Evolutionary conservation across 35 echinoderm and acorn worm species (phyloP).

Genomic region (Heliocidaris tuberculata): DNA sequence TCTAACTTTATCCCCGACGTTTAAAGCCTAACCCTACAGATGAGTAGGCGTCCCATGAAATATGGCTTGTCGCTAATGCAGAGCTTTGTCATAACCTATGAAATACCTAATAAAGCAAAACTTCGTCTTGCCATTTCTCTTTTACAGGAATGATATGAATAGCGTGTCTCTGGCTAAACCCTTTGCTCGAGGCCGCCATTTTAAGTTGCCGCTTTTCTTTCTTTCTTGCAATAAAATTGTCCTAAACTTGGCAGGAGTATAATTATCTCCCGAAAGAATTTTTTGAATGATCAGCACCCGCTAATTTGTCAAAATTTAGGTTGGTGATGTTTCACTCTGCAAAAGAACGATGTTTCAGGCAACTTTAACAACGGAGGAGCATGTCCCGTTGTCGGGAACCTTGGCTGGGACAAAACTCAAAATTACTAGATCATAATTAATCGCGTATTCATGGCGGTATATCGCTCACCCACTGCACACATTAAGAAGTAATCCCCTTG

Average conservation of each 20-base stretch:
- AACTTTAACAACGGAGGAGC: background rate
- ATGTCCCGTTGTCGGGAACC: background rate
- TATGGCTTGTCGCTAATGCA: constrained; percentile 25
- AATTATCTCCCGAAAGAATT: background rate
- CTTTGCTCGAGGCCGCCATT: constrained; percentile 15
- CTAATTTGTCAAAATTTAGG: background rate
- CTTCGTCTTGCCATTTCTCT: background rate
- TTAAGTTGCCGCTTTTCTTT: background rate
- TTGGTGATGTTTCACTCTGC: background rate
- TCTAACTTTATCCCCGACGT: background rate
- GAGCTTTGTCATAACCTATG: constrained; percentile 23
- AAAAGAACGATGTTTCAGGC: background rate
- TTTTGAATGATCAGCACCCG: background rate
- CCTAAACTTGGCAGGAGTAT: background rate
- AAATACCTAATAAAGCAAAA: constrained; percentile 25
- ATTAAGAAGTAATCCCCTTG: constrained; percentile 14
- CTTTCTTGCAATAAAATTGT: background rate
- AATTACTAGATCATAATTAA: constrained; percentile 54
- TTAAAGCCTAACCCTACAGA: background rate
- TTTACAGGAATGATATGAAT: background rate
- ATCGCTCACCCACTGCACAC: background rate
- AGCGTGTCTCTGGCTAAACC: background rate
- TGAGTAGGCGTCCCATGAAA: background rate
- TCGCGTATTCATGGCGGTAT: constrained; percentile 31
- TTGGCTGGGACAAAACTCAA: background rate